Percentiles rank a stretch among this genome's conserved stretches.
These are phyloP conservation scores for Gryllus longicercus DNA, from an alignment of 2,888 invertebrate genomes.

Conservation along the genomic window DNA sequence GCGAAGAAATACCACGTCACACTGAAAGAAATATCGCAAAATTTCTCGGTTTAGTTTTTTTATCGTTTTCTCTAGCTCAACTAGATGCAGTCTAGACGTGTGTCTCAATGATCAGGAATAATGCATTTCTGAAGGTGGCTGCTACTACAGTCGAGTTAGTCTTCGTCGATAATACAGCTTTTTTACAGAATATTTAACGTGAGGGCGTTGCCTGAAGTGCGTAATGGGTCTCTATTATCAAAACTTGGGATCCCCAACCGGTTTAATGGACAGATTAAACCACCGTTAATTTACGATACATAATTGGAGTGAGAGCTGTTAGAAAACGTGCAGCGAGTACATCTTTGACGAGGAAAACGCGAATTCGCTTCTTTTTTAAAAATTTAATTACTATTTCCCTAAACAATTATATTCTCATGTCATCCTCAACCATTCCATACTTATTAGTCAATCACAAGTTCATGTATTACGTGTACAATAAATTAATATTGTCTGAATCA, in stretches of 20 bases:
- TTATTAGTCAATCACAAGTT: too few relatives aligned
- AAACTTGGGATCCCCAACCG: background rate
- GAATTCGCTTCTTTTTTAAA: background rate
- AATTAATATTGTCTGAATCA: too few relatives aligned
- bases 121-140: too few relatives aligned
- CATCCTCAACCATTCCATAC: too few relatives aligned
- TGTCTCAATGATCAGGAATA: too few relatives aligned
- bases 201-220: background rate
- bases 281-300: constrained; percentile 1
- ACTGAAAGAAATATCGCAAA: too few relatives aligned
- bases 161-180: background rate
- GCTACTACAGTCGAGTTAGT: background rate
- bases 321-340: background rate
- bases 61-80: rapidly evolving
- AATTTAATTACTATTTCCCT: too few relatives aligned
- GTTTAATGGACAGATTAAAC: background rate
- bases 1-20: too few relatives aligned
- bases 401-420: too few relatives aligned
- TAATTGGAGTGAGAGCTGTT: background rate
- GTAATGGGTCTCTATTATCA: background rate
- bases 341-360: background rate
- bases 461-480: too few relatives aligned
- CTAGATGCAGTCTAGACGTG: too few relatives aligned
- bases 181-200: background rate
- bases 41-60: too few relatives aligned